phyloP scores from a whole-genome alignment of 2,797 vertebrate species.

The Scyliorhinus canicula region DNA sequence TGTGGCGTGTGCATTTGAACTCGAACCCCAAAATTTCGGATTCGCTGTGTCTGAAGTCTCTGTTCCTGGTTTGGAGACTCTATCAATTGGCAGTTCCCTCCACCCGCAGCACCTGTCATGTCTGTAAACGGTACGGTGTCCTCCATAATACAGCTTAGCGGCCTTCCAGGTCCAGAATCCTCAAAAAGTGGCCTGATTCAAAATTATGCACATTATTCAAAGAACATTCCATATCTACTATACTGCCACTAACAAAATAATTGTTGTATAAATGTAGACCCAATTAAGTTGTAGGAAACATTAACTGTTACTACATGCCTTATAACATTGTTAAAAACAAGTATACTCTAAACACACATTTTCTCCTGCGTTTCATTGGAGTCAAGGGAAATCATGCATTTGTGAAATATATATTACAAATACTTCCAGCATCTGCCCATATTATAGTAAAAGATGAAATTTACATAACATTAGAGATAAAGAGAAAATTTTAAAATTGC shows the following conservation, averaged over 20 bases:
- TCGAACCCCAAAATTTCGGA: constrained; percentile 76
- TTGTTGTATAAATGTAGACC: background rate
- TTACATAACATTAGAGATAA: background rate
- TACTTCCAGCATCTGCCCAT: background rate
- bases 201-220: background rate
- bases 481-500: background rate
- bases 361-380: background rate
- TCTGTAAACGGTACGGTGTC: constrained; percentile 89
- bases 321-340: background rate
- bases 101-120: constrained; percentile 79
- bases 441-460: background rate
- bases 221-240: background rate
- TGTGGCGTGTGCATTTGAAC: constrained; percentile 81
- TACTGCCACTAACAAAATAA: background rate
- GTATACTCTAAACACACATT: background rate
- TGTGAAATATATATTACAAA: background rate
- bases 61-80: constrained; percentile 85
- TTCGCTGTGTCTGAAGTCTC: constrained; percentile 78
- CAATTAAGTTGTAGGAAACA: background rate
- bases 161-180: constrained; percentile 72
- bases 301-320: background rate
- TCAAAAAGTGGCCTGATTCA: constrained; percentile 71
- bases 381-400: background rate
- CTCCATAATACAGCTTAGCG: constrained; percentile 84
- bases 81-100: constrained; percentile 74